A percentile compares a stretch with the other conserved stretches of the same genome.
Conservation (phyloP, 2,888 invertebrate species). For the Meteorus colon region DNA sequence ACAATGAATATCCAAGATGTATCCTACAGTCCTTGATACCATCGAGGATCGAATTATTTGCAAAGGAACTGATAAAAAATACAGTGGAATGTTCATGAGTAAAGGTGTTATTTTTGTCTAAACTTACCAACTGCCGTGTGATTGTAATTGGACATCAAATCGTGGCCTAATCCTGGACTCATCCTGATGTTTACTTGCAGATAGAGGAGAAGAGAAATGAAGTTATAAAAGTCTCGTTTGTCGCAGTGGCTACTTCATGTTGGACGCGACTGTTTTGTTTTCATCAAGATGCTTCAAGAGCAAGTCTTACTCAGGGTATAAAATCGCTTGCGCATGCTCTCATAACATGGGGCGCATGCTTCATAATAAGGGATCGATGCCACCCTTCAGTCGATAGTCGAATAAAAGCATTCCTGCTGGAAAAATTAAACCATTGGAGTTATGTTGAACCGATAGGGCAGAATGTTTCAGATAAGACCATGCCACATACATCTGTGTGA, state of each 20-base stretch:
- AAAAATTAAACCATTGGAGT: background rate
- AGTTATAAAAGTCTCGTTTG: background rate
- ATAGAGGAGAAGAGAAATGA: background rate
- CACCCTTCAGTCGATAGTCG: constrained; percentile 24
- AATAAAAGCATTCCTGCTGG: constrained; percentile 1
- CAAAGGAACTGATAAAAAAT: background rate
- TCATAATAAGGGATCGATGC: constrained; percentile 11
- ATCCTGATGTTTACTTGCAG: constrained; percentile 51
- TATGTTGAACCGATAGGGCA: constrained; percentile 5
- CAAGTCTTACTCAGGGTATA: background rate
- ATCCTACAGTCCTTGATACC: background rate
- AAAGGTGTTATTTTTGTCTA: background rate
- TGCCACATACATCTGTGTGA: background rate
- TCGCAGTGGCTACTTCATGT: constrained; percentile 48
- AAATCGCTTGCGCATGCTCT: constrained; percentile 4
- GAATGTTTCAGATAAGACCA: background rate
- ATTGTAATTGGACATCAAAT: constrained; percentile 67
- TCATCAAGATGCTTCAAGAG: constrained; percentile 45
- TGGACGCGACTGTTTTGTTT: constrained; percentile 53
- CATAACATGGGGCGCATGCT: constrained; percentile 7
- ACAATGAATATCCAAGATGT: background rate
- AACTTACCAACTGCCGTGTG: constrained; percentile 64
- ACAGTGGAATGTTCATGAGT: background rate
- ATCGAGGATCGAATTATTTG: no score
- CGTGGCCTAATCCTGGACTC: constrained; percentile 69